phyloP scores from a whole-genome alignment of 2,888 invertebrate species.

The Temnothorax ravouxi region DNA sequence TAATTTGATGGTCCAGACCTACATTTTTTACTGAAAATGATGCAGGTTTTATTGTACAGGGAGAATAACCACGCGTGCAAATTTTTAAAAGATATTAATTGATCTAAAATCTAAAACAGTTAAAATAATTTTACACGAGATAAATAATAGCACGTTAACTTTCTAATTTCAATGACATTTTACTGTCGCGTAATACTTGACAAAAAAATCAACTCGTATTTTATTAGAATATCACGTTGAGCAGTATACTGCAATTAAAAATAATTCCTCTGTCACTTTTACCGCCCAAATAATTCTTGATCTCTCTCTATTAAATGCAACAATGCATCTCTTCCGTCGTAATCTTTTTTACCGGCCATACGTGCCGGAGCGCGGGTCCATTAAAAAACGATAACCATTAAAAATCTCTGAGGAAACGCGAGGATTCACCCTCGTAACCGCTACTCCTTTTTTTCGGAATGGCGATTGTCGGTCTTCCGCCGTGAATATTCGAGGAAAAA shows the following conservation, averaged over 20 bases:
- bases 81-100: neutral
- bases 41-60: neutral
- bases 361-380: slow-evolving; percentile 23
- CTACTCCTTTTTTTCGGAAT: slow-evolving; percentile 35
- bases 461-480: slow-evolving; percentile 45
- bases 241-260: neutral
- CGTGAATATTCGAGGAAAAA: slow-evolving; percentile 15
- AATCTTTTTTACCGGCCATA: slow-evolving; percentile 30
- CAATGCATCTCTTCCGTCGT: slow-evolving; percentile 22
- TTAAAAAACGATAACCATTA: slow-evolving; percentile 57
- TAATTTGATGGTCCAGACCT: neutral
- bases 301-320: slow-evolving; percentile 39
- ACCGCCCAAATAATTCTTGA: slow-evolving; percentile 30
- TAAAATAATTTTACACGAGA: neutral
- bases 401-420: slow-evolving; percentile 46
- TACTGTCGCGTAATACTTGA: neutral
- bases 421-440: slow-evolving; percentile 44
- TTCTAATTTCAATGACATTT: neutral
- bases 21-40: neutral
- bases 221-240: neutral
- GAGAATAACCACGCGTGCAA: neutral
- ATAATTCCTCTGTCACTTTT: neutral
- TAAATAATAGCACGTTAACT: neutral
- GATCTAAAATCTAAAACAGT: neutral
- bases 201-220: neutral